phyloP scores from a whole-genome alignment of 1,140 invertebrate species.

The Procambarus virginalis region DNA sequence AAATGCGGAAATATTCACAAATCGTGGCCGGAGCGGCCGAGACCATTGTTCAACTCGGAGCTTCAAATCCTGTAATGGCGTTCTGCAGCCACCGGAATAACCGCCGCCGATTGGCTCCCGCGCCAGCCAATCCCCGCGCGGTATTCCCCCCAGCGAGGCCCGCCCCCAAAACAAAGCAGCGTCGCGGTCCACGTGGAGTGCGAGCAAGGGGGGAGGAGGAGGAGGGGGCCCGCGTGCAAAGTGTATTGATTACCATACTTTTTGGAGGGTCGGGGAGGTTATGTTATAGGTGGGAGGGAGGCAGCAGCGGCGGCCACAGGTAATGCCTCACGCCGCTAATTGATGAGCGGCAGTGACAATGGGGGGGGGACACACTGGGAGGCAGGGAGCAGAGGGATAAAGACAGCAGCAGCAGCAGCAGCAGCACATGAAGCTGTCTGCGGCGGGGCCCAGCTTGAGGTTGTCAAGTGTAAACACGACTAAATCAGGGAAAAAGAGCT shows the following conservation, averaged over 20 bases:
- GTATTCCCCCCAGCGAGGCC: not conserved
- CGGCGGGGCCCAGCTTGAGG: not conserved
- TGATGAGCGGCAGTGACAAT: not conserved
- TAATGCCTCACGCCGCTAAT: not conserved
- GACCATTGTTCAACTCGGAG: constrained; percentile 54
- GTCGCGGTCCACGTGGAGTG: constrained; percentile 47
- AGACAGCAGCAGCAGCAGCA: not conserved
- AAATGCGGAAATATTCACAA: constrained; percentile 56
- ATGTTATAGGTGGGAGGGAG: not conserved
- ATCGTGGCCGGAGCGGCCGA: constrained; percentile 22
- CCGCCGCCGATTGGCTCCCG: constrained; percentile 9
- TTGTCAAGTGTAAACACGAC: constrained; percentile 44
- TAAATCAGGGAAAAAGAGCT: constrained; percentile 12
- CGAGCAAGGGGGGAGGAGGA: no score
- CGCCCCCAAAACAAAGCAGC: constrained; percentile 18
- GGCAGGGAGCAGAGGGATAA: not conserved
- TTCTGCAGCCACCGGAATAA: constrained; percentile 55
- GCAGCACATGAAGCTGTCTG: not conserved
- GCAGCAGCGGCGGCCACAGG: not conserved
- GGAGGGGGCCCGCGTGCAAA: not conserved
- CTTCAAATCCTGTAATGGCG: constrained; percentile 65
- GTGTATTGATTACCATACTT: constrained; percentile 14
- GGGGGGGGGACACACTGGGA: not conserved
- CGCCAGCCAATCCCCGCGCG: constrained; percentile 21
- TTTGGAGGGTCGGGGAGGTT: not conserved